These are phyloP conservation scores for Mesorhabditis sp. DNA, from an alignment of 2,888 invertebrate species.

Conservation along the genomic window DNA sequence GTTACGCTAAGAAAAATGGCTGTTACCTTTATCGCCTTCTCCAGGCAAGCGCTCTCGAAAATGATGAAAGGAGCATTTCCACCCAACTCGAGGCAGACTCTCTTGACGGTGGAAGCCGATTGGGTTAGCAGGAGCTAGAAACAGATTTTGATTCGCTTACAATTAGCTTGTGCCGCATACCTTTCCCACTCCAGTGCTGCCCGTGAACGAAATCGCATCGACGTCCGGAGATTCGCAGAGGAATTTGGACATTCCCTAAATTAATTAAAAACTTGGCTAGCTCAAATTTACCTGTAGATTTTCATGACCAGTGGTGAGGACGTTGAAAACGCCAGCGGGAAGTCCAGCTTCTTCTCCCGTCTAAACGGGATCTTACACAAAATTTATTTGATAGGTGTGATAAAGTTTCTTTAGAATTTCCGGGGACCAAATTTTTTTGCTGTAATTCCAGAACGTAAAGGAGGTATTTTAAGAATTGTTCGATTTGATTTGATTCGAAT, in stretches of 20 bases:
- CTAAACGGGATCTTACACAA: constrained; percentile 39
- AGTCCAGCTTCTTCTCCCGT: constrained; percentile 85
- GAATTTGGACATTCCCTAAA: constrained; percentile 75
- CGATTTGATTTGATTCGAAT: too few species aligned
- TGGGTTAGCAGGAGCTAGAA: constrained; percentile 69
- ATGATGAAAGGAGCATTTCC: constrained; percentile 98
- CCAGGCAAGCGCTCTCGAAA: constrained; percentile 83
- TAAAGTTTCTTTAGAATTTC: constrained; percentile 3
- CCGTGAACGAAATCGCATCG: constrained; percentile 86
- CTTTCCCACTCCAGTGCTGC: constrained; percentile 87
- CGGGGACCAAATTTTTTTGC: neutral
- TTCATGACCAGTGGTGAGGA: constrained; percentile 72
- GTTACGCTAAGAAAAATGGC: neutral
- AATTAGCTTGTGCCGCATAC: constrained; percentile 58
- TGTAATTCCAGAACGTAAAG: neutral
- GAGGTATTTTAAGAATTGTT: too few species aligned
- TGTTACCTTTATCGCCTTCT: constrained; percentile 71
- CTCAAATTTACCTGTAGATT: constrained; percentile 20
- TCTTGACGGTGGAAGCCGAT: constrained; percentile 81
- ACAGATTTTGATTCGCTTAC: constrained; percentile 1
- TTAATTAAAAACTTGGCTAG: constrained; percentile 61
- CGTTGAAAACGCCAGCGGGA: constrained; percentile 84
- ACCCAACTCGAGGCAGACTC: constrained; percentile 87
- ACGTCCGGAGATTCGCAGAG: constrained; percentile 80
- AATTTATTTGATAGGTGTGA: neutral